Conservation (phyloP, 2,888 invertebrate genomes). For the Standfussiana lucernea region DNA sequence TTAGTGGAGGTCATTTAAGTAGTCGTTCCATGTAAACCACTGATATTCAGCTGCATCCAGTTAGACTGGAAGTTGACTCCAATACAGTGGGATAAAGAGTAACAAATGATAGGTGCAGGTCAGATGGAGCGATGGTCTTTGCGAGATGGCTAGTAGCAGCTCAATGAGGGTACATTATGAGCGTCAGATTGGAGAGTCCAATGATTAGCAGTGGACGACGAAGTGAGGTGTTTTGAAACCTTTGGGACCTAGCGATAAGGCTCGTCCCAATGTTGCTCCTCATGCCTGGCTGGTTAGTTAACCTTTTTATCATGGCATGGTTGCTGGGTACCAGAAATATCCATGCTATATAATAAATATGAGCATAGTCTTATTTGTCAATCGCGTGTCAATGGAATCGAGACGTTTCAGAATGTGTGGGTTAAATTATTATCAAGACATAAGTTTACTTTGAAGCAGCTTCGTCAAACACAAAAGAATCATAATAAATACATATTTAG, state of each 20-base stretch:
- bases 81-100: background rate
- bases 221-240: background rate
- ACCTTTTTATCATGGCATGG: background rate
- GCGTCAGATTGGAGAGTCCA: background rate
- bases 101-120: background rate
- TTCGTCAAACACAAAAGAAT: background rate
- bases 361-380: background rate
- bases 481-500: background rate
- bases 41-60: background rate
- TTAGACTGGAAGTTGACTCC: background rate
- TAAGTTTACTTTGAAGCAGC: too few species aligned
- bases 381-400: background rate
- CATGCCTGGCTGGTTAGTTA: background rate
- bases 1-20: background rate
- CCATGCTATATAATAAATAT: background rate
- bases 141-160: background rate
- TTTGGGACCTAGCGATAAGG: background rate
- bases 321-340: background rate
- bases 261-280: background rate
- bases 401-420: background rate
- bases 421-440: background rate
- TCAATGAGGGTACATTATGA: background rate
- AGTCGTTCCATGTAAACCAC: background rate
- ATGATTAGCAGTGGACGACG: background rate
- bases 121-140: background rate